These are phyloP conservation scores for Frankliniella intonsa DNA, from an alignment of 2,888 invertebrate species.

Conservation along the genomic window DNA sequence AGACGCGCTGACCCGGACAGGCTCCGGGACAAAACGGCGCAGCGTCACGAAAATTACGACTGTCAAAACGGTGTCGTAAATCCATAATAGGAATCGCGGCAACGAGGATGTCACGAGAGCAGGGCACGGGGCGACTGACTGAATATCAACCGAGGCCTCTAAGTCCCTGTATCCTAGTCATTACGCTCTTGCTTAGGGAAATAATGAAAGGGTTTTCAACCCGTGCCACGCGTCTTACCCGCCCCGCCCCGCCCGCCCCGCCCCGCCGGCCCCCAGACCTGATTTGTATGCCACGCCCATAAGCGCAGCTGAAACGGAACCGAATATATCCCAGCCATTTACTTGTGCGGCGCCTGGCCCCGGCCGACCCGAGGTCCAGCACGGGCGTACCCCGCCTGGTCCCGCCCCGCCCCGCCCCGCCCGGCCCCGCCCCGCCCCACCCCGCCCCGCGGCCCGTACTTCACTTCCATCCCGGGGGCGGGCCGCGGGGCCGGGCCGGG, in stretches of 20 bases:
- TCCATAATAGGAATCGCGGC: no score
- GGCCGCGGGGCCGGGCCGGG: neutral
- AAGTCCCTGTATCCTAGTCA: no score
- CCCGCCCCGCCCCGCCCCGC: neutral
- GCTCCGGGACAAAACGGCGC: no score
- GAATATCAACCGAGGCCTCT: neutral
- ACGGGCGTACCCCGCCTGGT: neutral
- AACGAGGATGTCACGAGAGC: no score
- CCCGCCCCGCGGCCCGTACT: no score
- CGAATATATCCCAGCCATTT: conserved; percentile 14
- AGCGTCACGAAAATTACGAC: neutral
- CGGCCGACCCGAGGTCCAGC: neutral
- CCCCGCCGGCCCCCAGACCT: conserved; percentile 3
- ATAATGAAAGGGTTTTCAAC: neutral
- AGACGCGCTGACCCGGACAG: no score
- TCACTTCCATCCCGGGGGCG: neutral
- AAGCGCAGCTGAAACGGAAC: conserved; percentile 15
- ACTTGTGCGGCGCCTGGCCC: neutral
- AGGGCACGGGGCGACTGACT: neutral
- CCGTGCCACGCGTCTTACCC: neutral
- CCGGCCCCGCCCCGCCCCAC: no score
- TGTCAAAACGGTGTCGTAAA: neutral
- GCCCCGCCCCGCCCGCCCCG: neutral
- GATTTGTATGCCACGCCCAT: conserved; percentile 19
- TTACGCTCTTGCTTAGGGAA: neutral